phyloP scores from a whole-genome alignment of 2,113 vertebrate species.

The Zosterops hypoxanthus region DNA sequence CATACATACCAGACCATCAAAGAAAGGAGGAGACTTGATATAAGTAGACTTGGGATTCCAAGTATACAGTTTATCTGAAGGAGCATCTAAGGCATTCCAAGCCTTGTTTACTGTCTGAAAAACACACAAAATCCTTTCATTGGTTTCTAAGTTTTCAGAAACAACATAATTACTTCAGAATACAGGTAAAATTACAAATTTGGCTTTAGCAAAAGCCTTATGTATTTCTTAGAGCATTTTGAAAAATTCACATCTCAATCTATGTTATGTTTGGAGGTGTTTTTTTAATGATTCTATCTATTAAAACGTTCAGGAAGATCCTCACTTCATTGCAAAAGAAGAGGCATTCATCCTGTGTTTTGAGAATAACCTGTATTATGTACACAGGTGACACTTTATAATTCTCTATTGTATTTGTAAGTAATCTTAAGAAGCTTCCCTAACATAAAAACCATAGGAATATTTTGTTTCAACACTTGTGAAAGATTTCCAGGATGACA shows the following conservation, averaged over 20 bases:
- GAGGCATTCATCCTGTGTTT: neutral
- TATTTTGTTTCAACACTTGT: neutral
- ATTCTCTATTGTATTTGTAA: neutral
- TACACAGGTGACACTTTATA: neutral
- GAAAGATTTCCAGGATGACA: neutral
- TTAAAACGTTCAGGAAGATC: neutral
- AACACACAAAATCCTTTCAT: neutral
- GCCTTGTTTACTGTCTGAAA: constrained; percentile 89
- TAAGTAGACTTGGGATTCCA: constrained; percentile 95
- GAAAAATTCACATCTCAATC: neutral
- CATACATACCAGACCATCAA: constrained; percentile 87
- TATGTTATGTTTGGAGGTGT: neutral
- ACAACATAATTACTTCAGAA: neutral
- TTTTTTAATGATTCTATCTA: neutral
- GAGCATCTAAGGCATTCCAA: constrained; percentile 89
- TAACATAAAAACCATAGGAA: neutral
- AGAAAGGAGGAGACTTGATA: constrained; percentile 97
- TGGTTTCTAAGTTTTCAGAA: neutral
- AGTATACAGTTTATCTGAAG: constrained; percentile 88
- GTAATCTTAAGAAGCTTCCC: neutral
- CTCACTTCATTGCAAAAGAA: neutral
- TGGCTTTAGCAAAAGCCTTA: neutral
- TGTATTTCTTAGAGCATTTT: neutral
- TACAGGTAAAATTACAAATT: neutral
- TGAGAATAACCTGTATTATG: neutral